A percentile compares a stretch with the other conserved stretches of the same genome.
phyloP scores from a whole-genome alignment of 2,797 vertebrate genomes.

The Tragelaphus oryx region DNA sequence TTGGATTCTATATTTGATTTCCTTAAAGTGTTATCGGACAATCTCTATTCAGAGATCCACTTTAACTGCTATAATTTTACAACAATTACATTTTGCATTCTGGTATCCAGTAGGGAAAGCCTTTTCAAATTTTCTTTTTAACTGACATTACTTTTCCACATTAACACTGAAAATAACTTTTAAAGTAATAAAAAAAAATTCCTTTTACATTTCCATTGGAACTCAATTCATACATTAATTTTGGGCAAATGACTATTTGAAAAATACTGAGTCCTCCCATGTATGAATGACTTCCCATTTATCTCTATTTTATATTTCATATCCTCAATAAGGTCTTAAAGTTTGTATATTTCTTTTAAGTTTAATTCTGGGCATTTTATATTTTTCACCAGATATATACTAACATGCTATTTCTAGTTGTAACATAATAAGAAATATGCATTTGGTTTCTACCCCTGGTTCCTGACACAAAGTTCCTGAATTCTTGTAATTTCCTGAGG shows the following conservation, averaged over 20 bases:
- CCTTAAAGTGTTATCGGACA: background rate
- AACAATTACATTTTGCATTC: background rate
- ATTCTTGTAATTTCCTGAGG: background rate
- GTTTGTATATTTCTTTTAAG: slow-evolving; percentile 4
- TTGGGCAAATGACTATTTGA: background rate
- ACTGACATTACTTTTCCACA: background rate
- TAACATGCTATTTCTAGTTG: background rate
- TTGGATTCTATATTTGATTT: slow-evolving; percentile 1
- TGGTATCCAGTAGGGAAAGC: background rate
- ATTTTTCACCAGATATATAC: background rate
- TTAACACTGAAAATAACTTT: background rate
- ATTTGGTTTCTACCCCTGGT: background rate
- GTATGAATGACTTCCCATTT: background rate
- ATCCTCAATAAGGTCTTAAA: background rate
- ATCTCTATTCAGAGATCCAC: background rate
- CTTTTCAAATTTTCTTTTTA: background rate
- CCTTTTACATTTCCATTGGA: background rate
- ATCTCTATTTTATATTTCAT: background rate
- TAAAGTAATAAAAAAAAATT: slow-evolving; percentile 26
- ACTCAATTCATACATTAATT: slow-evolving; percentile 20
- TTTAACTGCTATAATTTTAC: slow-evolving; percentile 27
- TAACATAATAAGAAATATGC: background rate
- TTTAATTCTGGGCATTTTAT: background rate
- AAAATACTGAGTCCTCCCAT: background rate
- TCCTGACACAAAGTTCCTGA: background rate